Evolutionary conservation across 2,797 vertebrate genomes (phyloP), one percentile per base, ranked within the genome.

Genomic region (Intellagama lesueurii): DNA sequence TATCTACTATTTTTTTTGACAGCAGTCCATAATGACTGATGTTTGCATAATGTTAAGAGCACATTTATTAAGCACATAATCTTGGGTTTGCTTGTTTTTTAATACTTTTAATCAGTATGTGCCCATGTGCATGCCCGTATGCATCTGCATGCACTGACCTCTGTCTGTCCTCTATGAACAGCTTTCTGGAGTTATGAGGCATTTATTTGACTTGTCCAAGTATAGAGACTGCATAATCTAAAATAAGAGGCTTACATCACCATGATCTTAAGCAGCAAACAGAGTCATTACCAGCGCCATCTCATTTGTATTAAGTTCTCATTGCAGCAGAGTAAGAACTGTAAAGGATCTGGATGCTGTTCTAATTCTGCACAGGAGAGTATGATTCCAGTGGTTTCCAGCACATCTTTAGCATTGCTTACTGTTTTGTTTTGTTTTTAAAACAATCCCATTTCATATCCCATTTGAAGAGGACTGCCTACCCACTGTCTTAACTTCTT

Each of bases 1-100:
- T 89, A 87, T 91, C 87, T 75, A 68, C 88, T 64, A 30, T 88
- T 40, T 77, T 75, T 91, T 16, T 91, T 52, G 82, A 26, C 60
- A n/a, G 26, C 4, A 90, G 35, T 66, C 28, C 3, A 1, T 56
- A 86, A 77, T 72, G 56, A 87, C 0, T 86, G 32, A 56, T 90
- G 86, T 52, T 88, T 89, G 82, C 0, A 0, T 49, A 82, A 88
- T 44, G 69, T 0, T 0, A 69, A 66, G 22, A 92, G 30, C 40
- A 83, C 12, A 80, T 84, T 78, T 83, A 77, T 88, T 84, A 91
- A 76, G n/a, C 32, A 66, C 12, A 24, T 81, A 47, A 24, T 60
- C 12, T 72, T 73, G 69, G 19, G 16, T 16, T 19, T 56, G 52
- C 14, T 56, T 9, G 52, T 64, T 82, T 83, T 69, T 7, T 44